Conservation (phyloP, 2,797 vertebrate species). For the Poecile montanus region DNA sequence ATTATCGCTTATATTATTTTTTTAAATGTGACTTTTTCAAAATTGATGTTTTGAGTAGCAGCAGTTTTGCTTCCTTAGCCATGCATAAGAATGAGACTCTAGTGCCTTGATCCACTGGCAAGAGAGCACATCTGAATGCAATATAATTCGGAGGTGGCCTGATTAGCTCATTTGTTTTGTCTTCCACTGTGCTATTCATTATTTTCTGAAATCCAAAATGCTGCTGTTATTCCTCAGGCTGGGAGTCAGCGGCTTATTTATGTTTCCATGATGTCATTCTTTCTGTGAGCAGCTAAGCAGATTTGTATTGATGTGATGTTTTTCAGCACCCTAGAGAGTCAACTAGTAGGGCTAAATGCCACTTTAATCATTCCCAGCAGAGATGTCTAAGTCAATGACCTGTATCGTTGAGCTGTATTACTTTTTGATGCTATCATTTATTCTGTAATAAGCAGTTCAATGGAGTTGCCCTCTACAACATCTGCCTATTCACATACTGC, state of each 20-base stretch:
- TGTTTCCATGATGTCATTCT: background rate
- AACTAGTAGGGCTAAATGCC: slow-evolving; percentile 2
- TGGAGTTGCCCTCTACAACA: background rate
- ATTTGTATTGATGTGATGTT: slow-evolving; percentile 46
- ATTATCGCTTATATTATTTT: background rate
- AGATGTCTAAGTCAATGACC: slow-evolving; percentile 44
- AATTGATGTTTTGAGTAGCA: background rate
- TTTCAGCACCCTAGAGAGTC: slow-evolving; percentile 28
- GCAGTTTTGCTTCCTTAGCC: background rate
- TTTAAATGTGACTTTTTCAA: background rate
- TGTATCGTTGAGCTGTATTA: slow-evolving; percentile 12
- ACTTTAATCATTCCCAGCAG: slow-evolving; percentile 34
- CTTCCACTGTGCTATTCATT: background rate
- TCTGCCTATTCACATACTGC: background rate
- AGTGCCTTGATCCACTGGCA: background rate
- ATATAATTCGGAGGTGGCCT: background rate
- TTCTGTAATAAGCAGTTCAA: slow-evolving; percentile 15
- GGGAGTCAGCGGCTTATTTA: background rate
- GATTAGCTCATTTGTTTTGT: background rate
- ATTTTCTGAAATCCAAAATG: slow-evolving; percentile 14
- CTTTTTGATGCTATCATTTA: slow-evolving; percentile 45
- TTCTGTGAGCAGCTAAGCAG: slow-evolving; percentile 12
- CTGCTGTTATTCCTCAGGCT: background rate
- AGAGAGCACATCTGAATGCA: background rate
- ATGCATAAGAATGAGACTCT: background rate